Evolutionary conservation across 2,888 invertebrate genomes (phyloP).

Genomic region (Hecatera dysodea): DNA sequence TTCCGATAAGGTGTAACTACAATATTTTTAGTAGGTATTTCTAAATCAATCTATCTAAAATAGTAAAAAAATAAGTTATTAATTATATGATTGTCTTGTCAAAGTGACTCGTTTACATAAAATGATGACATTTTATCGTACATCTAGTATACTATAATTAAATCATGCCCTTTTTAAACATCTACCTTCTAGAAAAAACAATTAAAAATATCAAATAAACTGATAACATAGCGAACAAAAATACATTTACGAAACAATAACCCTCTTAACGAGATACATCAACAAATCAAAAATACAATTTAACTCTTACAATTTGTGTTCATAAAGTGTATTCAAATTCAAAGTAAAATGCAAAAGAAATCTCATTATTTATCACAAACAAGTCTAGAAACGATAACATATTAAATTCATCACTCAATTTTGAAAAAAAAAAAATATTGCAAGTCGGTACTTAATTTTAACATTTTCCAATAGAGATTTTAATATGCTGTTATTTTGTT

Average conservation of each 20-base stretch:
- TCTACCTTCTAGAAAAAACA: background rate
- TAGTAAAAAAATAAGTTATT: no score
- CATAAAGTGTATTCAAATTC: slow-evolving; percentile 35
- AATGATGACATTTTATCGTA: background rate
- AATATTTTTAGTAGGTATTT: no score
- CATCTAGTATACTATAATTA: background rate
- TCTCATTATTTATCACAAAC: slow-evolving; percentile 31
- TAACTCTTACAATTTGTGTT: slow-evolving; percentile 26
- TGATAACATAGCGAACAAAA: slow-evolving; percentile 11
- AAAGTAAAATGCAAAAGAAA: slow-evolving; percentile 25
- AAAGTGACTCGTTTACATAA: no score
- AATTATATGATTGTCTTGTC: no score
- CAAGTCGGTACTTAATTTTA: background rate
- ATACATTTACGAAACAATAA: slow-evolving; percentile 9
- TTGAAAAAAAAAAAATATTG: background rate
- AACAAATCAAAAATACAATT: slow-evolving; percentile 49
- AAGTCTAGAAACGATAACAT: slow-evolving; percentile 16
- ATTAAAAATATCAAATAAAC: background rate
- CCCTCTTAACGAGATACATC: slow-evolving; percentile 14
- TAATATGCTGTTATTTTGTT: slow-evolving; percentile 1
- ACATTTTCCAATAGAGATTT: slow-evolving; percentile 6
- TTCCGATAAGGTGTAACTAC: no score
- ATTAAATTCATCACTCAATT: slow-evolving; percentile 23
- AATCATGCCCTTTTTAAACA: background rate
- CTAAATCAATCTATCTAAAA: no score